phyloP scores from a whole-genome alignment of 2,113 vertebrate genomes.

The Chunga burmeisteri region DNA sequence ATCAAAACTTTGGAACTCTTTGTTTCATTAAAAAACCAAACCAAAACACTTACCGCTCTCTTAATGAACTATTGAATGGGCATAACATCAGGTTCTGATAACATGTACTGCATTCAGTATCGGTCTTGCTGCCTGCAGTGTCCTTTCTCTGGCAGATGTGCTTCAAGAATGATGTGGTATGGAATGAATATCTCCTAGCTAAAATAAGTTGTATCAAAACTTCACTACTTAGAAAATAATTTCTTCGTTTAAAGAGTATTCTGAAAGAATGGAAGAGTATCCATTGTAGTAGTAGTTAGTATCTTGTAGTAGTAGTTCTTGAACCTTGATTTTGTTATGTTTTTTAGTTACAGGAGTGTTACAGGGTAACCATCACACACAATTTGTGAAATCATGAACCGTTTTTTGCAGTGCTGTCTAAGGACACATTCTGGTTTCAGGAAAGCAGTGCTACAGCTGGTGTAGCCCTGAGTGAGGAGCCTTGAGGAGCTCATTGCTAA shows the following conservation, averaged over 20 bases:
- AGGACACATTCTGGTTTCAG: background rate
- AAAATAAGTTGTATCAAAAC: background rate
- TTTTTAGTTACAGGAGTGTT: background rate
- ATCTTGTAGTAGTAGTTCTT: background rate
- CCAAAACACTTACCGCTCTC: background rate
- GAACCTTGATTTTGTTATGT: background rate
- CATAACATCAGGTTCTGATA: background rate
- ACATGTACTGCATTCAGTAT: accelerated
- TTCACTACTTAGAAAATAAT: background rate
- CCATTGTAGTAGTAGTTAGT: background rate
- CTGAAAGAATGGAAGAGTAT: background rate
- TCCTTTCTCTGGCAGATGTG: background rate
- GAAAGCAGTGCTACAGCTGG: background rate
- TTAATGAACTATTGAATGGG: background rate
- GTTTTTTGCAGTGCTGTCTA: background rate
- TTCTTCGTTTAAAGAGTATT: background rate
- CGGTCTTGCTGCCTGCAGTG: background rate
- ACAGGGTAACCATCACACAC: background rate
- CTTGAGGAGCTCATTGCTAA: background rate
- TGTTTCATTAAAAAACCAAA: background rate
- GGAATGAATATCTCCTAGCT: background rate
- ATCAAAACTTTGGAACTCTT: background rate
- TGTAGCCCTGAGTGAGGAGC: background rate
- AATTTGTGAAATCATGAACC: background rate
- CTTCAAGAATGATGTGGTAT: background rate